Percentiles rank a stretch among this genome's conserved stretches.
These are phyloP conservation scores for Lepidocolaptes lacrymiger DNA, from an alignment of 2,797 vertebrate genomes.

Conservation along the genomic window DNA sequence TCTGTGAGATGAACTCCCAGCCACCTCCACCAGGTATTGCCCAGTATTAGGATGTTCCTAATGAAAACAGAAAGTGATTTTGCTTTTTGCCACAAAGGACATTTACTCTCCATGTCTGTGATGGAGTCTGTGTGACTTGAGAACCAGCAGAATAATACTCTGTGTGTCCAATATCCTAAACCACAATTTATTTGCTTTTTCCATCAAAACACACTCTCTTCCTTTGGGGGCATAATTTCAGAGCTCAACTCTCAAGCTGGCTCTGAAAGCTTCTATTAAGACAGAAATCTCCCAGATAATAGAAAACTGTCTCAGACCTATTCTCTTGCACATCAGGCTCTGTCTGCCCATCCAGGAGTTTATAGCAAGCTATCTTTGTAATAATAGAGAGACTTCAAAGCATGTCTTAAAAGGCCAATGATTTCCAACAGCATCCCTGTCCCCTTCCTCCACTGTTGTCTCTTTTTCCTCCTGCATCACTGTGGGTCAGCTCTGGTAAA, in stretches of 20 bases:
- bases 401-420: conserved; percentile 26
- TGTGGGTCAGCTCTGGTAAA: not conserved
- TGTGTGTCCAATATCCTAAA: conserved; percentile 14
- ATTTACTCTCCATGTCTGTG: not conserved
- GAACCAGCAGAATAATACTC: not conserved
- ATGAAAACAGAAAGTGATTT: not conserved
- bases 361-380: conserved; percentile 35
- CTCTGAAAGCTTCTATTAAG: conserved; percentile 50
- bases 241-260: not conserved
- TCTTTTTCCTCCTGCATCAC: not conserved
- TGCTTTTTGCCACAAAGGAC: not conserved
- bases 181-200: conserved; percentile 53
- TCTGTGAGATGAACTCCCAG: not conserved
- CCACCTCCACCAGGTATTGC: not conserved
- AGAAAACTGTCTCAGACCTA: conserved; percentile 12
- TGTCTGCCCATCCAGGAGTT: not conserved
- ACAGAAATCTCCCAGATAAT: conserved; percentile 50
- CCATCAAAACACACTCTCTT: conserved; percentile 15
- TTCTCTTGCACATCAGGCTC: conserved; percentile 6
- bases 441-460: not conserved
- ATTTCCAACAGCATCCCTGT: not conserved
- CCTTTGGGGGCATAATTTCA: conserved; percentile 10
- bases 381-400: conserved; percentile 21
- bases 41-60: not conserved
- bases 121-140: not conserved